Conservation (phyloP, 2,888 invertebrate genomes). For the Limnephilus auricula region DNA sequence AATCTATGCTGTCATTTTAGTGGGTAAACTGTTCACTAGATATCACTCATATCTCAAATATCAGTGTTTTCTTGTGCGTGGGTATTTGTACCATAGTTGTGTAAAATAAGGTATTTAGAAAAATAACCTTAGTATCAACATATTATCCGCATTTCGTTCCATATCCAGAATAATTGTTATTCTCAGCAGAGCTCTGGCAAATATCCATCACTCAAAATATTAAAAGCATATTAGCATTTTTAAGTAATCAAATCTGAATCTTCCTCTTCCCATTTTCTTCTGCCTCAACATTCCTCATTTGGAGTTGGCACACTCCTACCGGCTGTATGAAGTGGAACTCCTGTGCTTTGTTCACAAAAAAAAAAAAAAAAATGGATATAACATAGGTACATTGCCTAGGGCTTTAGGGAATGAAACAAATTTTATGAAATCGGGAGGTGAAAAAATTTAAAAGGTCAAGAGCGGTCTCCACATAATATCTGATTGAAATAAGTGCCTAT, state of each 20-base stretch:
- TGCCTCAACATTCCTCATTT: background rate
- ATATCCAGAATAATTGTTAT: too few species aligned
- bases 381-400: background rate
- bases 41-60: too few species aligned
- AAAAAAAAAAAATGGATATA: background rate
- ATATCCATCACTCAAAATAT: too few species aligned
- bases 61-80: too few species aligned
- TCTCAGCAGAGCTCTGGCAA: too few species aligned
- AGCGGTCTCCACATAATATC: background rate
- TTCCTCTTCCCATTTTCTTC: background rate
- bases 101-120: too few species aligned
- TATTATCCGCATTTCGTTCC: too few species aligned
- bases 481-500: background rate
- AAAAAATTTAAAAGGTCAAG: background rate
- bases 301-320: background rate
- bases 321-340: background rate
- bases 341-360: background rate
- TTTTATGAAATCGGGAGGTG: background rate
- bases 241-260: background rate
- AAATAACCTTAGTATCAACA: too few species aligned
- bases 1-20: too few species aligned
- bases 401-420: background rate
- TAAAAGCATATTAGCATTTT: background rate
- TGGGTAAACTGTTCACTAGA: too few species aligned
- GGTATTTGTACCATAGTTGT: too few species aligned